A percentile compares a stretch with the other conserved stretches of the same genome.
Evolutionary conservation across 1,140 invertebrate genomes (phyloP).

Genomic region (Popillia japonica): DNA sequence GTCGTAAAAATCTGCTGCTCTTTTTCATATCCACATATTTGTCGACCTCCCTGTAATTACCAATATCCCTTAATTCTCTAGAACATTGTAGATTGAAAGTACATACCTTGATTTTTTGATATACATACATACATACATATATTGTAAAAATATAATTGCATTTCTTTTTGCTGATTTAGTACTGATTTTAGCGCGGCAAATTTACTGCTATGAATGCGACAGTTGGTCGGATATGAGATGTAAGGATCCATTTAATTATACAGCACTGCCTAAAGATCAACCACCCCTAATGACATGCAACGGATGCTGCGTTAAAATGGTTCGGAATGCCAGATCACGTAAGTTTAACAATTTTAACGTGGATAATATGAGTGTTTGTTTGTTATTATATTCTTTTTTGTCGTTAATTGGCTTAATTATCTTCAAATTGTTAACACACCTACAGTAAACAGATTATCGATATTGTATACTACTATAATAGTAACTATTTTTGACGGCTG

Average conservation of each 20-base stretch:
- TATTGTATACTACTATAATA: too few relatives aligned
- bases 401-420: neutral
- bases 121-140: too few relatives aligned
- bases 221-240: constrained; percentile 87
- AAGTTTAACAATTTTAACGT: constrained; percentile 61
- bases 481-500: too few relatives aligned
- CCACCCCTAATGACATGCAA: constrained; percentile 86
- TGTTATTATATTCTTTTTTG: neutral
- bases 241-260: constrained; percentile 93
- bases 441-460: too few relatives aligned
- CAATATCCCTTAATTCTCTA: too few relatives aligned
- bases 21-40: too few relatives aligned
- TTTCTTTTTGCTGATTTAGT: neutral
- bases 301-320: constrained; percentile 95
- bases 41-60: too few relatives aligned
- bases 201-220: constrained; percentile 94
- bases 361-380: neutral
- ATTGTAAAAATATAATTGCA: neutral
- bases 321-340: constrained; percentile 88
- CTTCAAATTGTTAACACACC: too few relatives aligned
- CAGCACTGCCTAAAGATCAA: constrained; percentile 82
- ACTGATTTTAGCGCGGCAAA: constrained; percentile 73
- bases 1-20: too few relatives aligned
- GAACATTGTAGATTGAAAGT: too few relatives aligned
- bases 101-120: too few relatives aligned